These are phyloP conservation scores for Oxyruncus cristatus DNA, from an alignment of 2,113 vertebrate species.

Conservation along the genomic window DNA sequence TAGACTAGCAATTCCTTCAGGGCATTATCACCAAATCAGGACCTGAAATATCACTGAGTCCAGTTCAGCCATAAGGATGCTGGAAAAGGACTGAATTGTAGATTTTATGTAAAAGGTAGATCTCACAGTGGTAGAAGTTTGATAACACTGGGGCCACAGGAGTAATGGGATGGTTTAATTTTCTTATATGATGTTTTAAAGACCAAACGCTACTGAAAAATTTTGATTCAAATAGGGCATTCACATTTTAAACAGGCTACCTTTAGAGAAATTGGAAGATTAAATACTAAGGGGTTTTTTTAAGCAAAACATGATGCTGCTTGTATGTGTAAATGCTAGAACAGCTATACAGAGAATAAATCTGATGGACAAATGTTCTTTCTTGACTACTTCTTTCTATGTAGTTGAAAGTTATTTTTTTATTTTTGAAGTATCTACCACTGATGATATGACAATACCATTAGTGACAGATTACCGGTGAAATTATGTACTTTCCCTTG, in stretches of 20 bases:
- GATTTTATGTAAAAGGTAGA: background rate
- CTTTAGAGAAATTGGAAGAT: background rate
- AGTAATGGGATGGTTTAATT: background rate
- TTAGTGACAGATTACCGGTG: background rate
- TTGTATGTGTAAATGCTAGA: background rate
- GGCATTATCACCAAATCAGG: background rate
- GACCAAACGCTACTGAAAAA: background rate
- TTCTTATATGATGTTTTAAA: background rate
- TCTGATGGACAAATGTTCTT: background rate
- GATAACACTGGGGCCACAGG: background rate
- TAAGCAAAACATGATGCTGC: accelerated
- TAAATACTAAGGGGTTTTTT: background rate
- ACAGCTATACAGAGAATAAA: background rate
- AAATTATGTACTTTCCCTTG: background rate
- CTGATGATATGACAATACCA: no score
- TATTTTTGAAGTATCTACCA: background rate
- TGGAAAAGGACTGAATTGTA: background rate
- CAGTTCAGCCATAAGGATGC: background rate
- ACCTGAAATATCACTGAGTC: background rate
- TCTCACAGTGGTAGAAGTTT: background rate
- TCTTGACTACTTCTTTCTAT: background rate
- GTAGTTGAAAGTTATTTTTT: background rate
- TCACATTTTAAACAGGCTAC: background rate
- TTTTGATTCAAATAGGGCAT: background rate
- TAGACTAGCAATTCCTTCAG: background rate